phyloP scores from a whole-genome alignment of 2,888 invertebrate genomes.

The Augiades crinisus region DNA sequence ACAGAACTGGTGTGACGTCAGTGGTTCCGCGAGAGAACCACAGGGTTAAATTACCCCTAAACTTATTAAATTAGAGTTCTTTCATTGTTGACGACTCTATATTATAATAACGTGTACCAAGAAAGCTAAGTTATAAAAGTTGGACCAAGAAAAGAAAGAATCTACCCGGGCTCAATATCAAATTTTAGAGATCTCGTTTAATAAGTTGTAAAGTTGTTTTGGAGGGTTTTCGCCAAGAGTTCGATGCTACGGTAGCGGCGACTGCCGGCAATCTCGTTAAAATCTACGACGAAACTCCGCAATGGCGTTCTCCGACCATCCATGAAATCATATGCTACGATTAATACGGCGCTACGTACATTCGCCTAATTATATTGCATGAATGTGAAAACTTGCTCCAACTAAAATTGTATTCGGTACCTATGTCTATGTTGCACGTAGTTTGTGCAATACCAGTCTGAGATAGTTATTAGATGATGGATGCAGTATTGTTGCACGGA shows the following conservation, averaged over 20 bases:
- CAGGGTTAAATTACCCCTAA: no score
- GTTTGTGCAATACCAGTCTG: background rate
- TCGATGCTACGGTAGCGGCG: conserved; percentile 57
- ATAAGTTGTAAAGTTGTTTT: conserved; percentile 74
- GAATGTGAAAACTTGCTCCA: conserved; percentile 24
- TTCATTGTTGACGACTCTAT: no score
- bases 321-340: conserved; percentile 60
- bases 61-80: no score
- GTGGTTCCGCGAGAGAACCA: no score
- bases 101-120: no score
- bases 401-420: conserved; percentile 7
- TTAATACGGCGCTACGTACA: conserved; percentile 48
- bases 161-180: conserved; percentile 45
- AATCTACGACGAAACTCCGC: conserved; percentile 66
- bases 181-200: conserved; percentile 63
- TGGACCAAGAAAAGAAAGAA: background rate
- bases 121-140: conserved; percentile 5
- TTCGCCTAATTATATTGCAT: conserved; percentile 33
- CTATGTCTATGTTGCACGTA: background rate
- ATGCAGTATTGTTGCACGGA: background rate
- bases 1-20: no score
- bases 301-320: conserved; percentile 53
- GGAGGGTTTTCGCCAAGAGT: conserved; percentile 60
- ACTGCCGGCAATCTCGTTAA: conserved; percentile 75
- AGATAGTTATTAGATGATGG: conserved; percentile 4